These are phyloP conservation scores for Panagrolaimus sp. DNA, from an alignment of 1,140 invertebrate species.

Conservation along the genomic window DNA sequence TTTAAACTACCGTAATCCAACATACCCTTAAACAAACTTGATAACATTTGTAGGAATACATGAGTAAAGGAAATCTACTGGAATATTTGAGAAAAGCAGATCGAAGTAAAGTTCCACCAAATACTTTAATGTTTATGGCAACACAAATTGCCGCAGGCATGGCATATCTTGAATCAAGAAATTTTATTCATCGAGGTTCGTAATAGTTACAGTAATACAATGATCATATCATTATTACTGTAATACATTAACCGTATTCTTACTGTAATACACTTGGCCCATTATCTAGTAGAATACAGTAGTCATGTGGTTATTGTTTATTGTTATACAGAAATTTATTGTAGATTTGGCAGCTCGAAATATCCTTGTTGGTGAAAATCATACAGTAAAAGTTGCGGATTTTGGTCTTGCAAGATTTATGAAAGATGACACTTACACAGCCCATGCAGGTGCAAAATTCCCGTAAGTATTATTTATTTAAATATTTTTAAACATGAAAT, in stretches of 20 bases:
- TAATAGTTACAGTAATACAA: too few species aligned
- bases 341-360: constrained; percentile 95
- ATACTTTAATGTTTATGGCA: constrained; percentile 95
- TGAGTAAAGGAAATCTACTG: constrained; percentile 92
- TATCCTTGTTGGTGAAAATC: constrained; percentile 92
- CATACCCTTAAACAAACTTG: background rate
- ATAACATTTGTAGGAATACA: constrained; percentile 69
- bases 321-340: constrained; percentile 39
- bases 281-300: too few species aligned
- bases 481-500: too few species aligned
- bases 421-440: constrained; percentile 94
- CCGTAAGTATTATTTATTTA: too few species aligned
- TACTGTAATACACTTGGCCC: too few species aligned
- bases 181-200: constrained; percentile 80
- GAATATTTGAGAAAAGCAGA: constrained; percentile 87
- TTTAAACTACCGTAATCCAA: background rate
- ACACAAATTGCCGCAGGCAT: constrained; percentile 97
- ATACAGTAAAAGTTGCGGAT: constrained; percentile 84
- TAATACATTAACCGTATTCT: too few species aligned
- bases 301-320: too few species aligned
- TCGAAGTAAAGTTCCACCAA: constrained; percentile 81
- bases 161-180: constrained; percentile 91
- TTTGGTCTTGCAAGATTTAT: constrained; percentile 93
- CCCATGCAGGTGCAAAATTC: constrained; percentile 74
- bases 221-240: too few species aligned